A percentile compares a stretch with the other conserved stretches of the same genome.
Evolutionary conservation across 2,888 invertebrate genomes (phyloP).

Genomic region (Eugnorisma glareosa): DNA sequence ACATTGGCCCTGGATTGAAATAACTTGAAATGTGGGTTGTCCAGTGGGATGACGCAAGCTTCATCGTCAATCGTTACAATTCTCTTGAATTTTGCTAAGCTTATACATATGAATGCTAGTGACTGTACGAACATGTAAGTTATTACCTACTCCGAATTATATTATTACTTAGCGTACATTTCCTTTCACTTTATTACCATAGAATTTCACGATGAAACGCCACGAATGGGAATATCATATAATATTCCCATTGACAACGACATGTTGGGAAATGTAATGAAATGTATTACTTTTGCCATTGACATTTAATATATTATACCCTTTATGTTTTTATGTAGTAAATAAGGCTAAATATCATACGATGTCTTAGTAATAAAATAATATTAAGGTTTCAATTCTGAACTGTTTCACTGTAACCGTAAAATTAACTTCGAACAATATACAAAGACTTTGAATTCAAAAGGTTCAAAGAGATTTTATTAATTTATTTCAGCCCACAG

Average conservation of each 20-base stretch:
- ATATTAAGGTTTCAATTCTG: conserved; percentile 1
- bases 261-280: conserved; percentile 24
- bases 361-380: not conserved
- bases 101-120: not conserved
- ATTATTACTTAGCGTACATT: conserved; percentile 33
- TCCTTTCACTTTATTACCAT: conserved; percentile 41
- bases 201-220: conserved; percentile 28
- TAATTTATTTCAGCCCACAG: conserved; percentile 18
- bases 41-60: too few relatives aligned
- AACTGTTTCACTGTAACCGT: conserved; percentile 4
- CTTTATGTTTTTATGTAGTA: conserved; percentile 10
- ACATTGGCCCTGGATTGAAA: too few relatives aligned
- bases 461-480: conserved; percentile 38
- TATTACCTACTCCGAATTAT: conserved; percentile 22
- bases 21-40: too few relatives aligned
- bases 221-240: conserved; percentile 9
- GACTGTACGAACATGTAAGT: conserved; percentile 17
- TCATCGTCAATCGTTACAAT: not conserved
- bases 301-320: not conserved
- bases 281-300: conserved; percentile 10
- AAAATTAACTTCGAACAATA: conserved; percentile 29
- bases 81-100: not conserved
- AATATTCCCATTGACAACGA: conserved; percentile 45
- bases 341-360: not conserved
- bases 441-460: conserved; percentile 12